Base-by-base conservation (phyloP, 2,888 invertebrate species). In the Crematogaster levior region DNA sequence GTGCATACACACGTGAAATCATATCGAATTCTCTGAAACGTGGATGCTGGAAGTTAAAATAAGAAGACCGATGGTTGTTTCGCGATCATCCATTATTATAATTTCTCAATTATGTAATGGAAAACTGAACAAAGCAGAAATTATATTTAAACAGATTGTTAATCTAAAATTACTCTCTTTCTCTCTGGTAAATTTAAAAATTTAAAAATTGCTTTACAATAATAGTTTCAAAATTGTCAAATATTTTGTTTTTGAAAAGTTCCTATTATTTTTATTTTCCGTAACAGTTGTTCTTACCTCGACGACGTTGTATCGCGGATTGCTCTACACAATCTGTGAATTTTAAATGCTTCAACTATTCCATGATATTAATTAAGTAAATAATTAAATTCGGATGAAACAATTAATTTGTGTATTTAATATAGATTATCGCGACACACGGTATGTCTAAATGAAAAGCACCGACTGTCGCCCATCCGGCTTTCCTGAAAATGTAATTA, bases 391-490 rank as follows among this genome's bases (percentile, higher is more conserved):
- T 79, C 68, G 77, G 66, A 79, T 79, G 77, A 68, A 79, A 79
- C 77, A 79, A 79, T 79, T 79, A 79, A 79, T 79, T 79, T 79
- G 77, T 66, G 77, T 66, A 68, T 79, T 79, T 68, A 79, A 79
- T 79, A 66, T 68, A 79, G 77, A 79, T 79, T 79, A 79, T 79
- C 77, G n/a, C 37, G 68, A 79, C 68, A 75, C 75, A 79, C 65
- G 65, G 65, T 53, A 65, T 56, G 66, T 66, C 68, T 79, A 74
- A 46, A 79, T 79, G 77, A 56, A 79, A 79, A 79, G 68, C 66
- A 34, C 7, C 30, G 66, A 24, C 43, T 34, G 56, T 66, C 77
- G 66, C 34, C 77, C 68, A 68, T 66, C 66, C 68, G 34, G 77
- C 56, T 79, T 46, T 79, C 34, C 77, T 66, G 77, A 68, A 79